Percentiles rank a stretch among this genome's conserved stretches.
Conservation (phyloP, 2,113 vertebrate species). For the Pseudonaja textilis region DNA sequence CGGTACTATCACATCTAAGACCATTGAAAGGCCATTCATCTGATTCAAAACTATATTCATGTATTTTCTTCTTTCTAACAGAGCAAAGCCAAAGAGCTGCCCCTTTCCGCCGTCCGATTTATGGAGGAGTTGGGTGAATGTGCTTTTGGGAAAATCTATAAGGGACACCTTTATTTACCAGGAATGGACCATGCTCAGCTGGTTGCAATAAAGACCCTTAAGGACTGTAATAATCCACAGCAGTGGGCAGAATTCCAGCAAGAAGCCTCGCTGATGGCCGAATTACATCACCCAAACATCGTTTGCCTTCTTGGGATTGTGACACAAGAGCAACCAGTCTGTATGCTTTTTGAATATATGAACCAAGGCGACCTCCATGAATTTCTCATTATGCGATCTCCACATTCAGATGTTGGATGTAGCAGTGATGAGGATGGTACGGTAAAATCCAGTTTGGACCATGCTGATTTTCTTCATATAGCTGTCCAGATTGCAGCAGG, state of each 20-base stretch:
- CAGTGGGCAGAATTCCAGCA: slow-evolving; percentile 96
- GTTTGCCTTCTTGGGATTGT: slow-evolving; percentile 93
- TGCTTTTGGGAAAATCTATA: slow-evolving; percentile 92
- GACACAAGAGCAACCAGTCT: slow-evolving; percentile 93
- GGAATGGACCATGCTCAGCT: slow-evolving; percentile 97
- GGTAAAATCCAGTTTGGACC: slow-evolving; percentile 93
- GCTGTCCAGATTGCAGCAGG: slow-evolving; percentile 91
- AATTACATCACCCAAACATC: slow-evolving; percentile 93
- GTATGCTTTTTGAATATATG: slow-evolving; percentile 93
- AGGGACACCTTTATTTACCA: slow-evolving; percentile 95
- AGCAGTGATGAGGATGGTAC: slow-evolving; percentile 97
- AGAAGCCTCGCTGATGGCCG: slow-evolving; percentile 86
- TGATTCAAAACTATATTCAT: background rate
- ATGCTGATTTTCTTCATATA: slow-evolving; percentile 93
- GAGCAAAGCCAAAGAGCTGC: slow-evolving; percentile 95
- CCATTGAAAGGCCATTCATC: background rate
- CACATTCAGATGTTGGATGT: slow-evolving; percentile 93
- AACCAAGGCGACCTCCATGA: slow-evolving; percentile 96
- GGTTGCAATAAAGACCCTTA: slow-evolving; percentile 95
- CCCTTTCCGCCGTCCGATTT: slow-evolving; percentile 93
- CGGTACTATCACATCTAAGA: background rate
- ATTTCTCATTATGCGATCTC: slow-evolving; percentile 97
- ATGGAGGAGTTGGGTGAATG: slow-evolving; percentile 98
- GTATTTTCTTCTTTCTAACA: slow-evolving; percentile 44
- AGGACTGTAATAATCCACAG: slow-evolving; percentile 87